These are phyloP conservation scores for Morelia viridis DNA, from an alignment of 2,797 vertebrate species.

Conservation along the genomic window DNA sequence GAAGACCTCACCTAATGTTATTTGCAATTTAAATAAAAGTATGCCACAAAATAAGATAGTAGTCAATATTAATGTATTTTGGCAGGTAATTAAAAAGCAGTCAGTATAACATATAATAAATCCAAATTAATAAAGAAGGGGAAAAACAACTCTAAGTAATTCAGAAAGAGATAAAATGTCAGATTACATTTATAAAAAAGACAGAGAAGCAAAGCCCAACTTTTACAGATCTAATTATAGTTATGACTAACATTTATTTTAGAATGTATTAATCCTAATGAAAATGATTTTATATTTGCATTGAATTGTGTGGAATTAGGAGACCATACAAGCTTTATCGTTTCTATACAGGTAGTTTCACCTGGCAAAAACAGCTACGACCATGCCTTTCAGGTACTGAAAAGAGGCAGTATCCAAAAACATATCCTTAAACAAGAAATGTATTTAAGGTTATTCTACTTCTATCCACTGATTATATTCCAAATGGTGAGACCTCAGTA, in stretches of 20 bases:
- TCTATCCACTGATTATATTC: no score
- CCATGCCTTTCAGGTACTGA: no score
- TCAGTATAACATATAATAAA: not conserved
- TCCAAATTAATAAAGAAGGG: conserved; percentile 2
- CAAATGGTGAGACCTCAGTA: no score
- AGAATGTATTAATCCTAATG: not conserved
- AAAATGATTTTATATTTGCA: not conserved
- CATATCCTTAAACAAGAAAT: no score
- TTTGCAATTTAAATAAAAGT: conserved; percentile 4
- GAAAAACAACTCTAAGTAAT: not conserved
- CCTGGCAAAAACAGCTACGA: no score
- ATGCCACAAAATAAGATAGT: conserved; percentile 17
- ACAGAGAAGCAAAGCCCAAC: not conserved
- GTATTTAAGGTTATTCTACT: no score
- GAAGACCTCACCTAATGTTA: not conserved
- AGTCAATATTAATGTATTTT: not conserved
- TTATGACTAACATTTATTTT: not conserved
- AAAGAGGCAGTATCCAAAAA: no score
- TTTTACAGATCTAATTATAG: no score
- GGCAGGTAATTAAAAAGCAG: not conserved
- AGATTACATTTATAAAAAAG: not conserved
- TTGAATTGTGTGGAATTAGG: not conserved
- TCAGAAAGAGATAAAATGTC: not conserved
- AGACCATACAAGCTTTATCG: not conserved
- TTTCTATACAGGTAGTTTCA: no score